phyloP scores from a whole-genome alignment of 2,797 vertebrate species.

The Pangasius krempfi region DNA sequence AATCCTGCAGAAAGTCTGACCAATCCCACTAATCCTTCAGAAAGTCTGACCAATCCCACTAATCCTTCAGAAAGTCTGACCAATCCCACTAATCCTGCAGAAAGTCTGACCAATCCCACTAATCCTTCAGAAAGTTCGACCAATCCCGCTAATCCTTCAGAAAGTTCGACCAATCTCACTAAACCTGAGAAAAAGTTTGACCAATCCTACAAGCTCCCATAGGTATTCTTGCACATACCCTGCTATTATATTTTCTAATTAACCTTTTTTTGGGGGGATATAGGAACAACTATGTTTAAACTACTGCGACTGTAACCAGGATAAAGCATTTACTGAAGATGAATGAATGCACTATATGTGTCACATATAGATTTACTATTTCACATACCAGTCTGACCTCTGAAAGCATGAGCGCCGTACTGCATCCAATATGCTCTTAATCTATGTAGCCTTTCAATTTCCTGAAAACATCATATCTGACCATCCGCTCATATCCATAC shows the following conservation, averaged over 20 bases:
- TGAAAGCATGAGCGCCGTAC: neutral
- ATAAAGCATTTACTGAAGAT: neutral
- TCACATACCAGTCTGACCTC: neutral
- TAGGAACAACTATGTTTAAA: neutral
- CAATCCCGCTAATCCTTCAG: neutral
- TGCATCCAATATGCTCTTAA: neutral
- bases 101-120: neutral
- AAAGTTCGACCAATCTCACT: neutral
- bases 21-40: neutral
- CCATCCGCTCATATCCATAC: neutral
- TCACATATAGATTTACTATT: neutral
- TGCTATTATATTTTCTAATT: neutral
- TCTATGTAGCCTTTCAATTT: neutral
- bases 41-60: neutral
- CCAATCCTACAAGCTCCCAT: neutral
- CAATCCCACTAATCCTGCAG: too few species aligned
- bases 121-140: neutral
- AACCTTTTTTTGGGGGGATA: neutral
- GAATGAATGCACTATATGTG: neutral
- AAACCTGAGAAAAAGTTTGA: too few species aligned
- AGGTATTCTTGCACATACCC: neutral
- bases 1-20: neutral
- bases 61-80: too few species aligned
- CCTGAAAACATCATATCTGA: neutral
- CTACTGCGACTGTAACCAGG: neutral